Conservation (phyloP, 1,140 invertebrate species). For the Leptestheria dahalacensis region DNA sequence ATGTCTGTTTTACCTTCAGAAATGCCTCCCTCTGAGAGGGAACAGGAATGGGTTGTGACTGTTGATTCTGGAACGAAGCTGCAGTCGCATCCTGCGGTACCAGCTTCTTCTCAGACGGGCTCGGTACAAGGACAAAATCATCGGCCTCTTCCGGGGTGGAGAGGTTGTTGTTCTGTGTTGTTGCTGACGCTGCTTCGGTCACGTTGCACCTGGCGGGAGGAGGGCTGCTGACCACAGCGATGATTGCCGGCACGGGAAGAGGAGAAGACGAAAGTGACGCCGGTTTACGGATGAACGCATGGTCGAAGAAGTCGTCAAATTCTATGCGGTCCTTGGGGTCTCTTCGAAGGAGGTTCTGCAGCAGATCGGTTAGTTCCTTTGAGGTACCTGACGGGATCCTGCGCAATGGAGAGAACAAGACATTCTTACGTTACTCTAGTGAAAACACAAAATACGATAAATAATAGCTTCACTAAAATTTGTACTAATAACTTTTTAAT, state of each 20-base stretch:
- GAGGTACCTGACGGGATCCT: conserved; percentile 89
- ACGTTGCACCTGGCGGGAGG: conserved; percentile 20
- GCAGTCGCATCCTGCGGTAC: neutral
- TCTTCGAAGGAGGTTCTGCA: conserved; percentile 69
- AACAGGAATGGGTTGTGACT: conserved; percentile 55
- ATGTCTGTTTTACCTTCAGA: conserved; percentile 8
- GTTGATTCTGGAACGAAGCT: conserved; percentile 3
- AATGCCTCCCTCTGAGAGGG: conserved; percentile 46
- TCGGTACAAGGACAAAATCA: conserved; percentile 67
- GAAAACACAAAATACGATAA: too few relatives aligned
- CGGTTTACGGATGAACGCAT: conserved; percentile 63
- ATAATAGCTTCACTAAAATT: too few relatives aligned
- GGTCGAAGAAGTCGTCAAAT: conserved; percentile 88
- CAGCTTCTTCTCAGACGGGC: neutral
- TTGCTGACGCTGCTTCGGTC: neutral
- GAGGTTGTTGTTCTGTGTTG: conserved; percentile 21
- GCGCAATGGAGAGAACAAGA: conserved; percentile 27
- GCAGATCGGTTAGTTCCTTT: conserved; percentile 66
- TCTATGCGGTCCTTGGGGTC: conserved; percentile 90
- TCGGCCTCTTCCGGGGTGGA: conserved; percentile 52
- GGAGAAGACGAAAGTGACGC: conserved; percentile 27
- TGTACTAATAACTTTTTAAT: too few relatives aligned
- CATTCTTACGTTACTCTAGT: too few relatives aligned
- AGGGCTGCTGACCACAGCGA: conserved; percentile 14
- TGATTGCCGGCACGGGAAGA: conserved; percentile 17